phyloP scores from a whole-genome alignment of 2,888 invertebrate genomes.

The Baccha elongata region DNA sequence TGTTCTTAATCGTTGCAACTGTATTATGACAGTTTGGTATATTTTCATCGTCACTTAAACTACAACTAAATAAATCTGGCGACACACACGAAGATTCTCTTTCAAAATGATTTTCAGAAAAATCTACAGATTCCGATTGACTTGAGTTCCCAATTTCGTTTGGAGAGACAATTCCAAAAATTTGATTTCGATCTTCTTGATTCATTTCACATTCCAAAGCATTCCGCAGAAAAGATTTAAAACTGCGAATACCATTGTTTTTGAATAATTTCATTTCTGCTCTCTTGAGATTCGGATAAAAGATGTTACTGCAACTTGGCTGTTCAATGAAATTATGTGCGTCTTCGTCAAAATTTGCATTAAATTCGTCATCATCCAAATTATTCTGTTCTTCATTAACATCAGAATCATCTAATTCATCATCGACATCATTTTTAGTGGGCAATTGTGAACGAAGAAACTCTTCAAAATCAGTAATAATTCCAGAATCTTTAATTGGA shows the following conservation, averaged over 20 bases:
- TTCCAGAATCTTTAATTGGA: conserved; percentile 9
- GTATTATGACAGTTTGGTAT: background rate
- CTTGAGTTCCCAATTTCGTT: too few species aligned
- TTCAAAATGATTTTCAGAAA: background rate
- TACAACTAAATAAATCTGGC: conserved; percentile 39
- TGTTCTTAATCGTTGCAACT: background rate
- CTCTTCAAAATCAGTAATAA: conserved; percentile 27
- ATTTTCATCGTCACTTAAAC: conserved; percentile 26
- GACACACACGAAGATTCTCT: conserved; percentile 7
- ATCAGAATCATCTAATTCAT: background rate
- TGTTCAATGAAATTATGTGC: conserved; percentile 52
- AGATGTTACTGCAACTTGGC: conserved; percentile 53
- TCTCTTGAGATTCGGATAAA: conserved; percentile 54
- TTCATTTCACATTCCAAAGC: conserved; percentile 28
- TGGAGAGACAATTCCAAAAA: conserved; percentile 1
- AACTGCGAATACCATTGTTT: background rate
- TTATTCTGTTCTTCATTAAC: background rate
- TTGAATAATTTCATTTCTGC: conserved; percentile 17
- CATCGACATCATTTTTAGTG: background rate
- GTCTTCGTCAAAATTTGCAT: conserved; percentile 41
- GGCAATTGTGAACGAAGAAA: conserved; percentile 9
- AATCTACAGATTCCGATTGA: conserved; percentile 10
- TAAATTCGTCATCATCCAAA: conserved; percentile 1
- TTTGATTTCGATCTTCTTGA: conserved; percentile 15
- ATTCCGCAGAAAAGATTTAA: conserved; percentile 29